A percentile compares a stretch with the other conserved stretches of the same genome.
Evolutionary conservation across 2,888 invertebrate species (phyloP).

Genomic region (Liposcelis brunnea): DNA sequence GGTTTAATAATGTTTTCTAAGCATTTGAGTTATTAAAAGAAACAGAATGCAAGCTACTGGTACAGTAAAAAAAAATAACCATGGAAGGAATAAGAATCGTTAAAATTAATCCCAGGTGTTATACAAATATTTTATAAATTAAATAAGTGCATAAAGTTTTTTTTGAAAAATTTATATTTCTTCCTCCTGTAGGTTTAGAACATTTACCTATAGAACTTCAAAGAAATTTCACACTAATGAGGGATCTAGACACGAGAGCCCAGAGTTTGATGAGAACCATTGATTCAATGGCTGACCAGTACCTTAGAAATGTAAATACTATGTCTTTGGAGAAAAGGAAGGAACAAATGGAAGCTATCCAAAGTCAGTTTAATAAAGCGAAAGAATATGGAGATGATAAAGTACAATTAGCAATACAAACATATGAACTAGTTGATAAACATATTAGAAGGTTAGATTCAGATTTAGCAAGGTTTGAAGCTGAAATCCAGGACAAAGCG

Average conservation of each 20-base stretch:
- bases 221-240: conserved; percentile 88
- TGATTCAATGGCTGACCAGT: conserved; percentile 70
- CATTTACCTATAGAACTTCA: conserved; percentile 87
- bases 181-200: conserved; percentile 52
- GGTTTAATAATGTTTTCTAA: not conserved
- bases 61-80: too few relatives aligned
- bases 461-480: conserved; percentile 89
- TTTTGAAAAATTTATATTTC: conserved; percentile 1
- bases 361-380: conserved; percentile 79
- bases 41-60: too few relatives aligned
- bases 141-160: not conserved
- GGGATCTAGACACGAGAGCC: conserved; percentile 83
- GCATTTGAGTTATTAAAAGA: not conserved
- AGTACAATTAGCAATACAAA: conserved; percentile 92
- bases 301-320: conserved; percentile 52
- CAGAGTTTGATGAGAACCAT: conserved; percentile 64
- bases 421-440: conserved; percentile 93
- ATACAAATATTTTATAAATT: not conserved
- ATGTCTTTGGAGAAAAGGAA: conserved; percentile 57
- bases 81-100: too few relatives aligned
- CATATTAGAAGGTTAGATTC: conserved; percentile 91
- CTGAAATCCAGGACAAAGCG: conserved; percentile 91
- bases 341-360: conserved; percentile 67
- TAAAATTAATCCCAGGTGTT: not conserved
- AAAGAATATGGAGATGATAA: conserved; percentile 95